Evolutionary conservation across 2,113 vertebrate genomes (phyloP), one percentile per base, ranked within the genome.

Genomic region (Cricetomys ansorgei): DNA sequence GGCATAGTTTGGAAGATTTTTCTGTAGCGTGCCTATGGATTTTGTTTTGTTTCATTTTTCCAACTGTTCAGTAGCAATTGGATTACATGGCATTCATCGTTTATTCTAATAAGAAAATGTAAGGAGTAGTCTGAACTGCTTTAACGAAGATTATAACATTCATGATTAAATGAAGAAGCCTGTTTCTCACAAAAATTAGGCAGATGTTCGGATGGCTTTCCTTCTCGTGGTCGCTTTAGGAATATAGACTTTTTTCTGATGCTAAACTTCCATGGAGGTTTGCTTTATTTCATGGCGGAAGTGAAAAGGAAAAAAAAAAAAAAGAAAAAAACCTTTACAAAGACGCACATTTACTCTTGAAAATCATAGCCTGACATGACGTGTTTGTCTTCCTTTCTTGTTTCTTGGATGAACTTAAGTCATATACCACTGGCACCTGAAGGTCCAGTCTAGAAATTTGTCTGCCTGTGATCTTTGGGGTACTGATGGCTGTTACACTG

Each of bases 111-210:
- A 81, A 92, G 31, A 62, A 95, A 80, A 53, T 93, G 0, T 43
- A n/a, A 75, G 75, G 87, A 89, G 76, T 79, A 75, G 23, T 2
- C 57, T 67, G 45, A 89, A 25, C 31, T 84, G 34, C 67, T 48
- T 92, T 85, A 92, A 95, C 16, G 85, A 43, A 92, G 37, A 75
- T 50, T 43, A 50, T 29, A 70, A 83, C 73, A 45, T 17, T 21
- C 89, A 11, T 17, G 17, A 21, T 77, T 29, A 62, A 55, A 15
- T 55, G 53, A 31, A 59, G 57, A 90, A 77, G 23, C 15, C 62
- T 92, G 25, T 45, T 97, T 65, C 34, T 88, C 25, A 76, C 48
- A 92, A 15, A 75, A 85, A 70, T 85, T 34, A 25, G 87, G 53
- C 94, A n/a, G 34, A 5, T 83, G 1, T 92, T 55, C 45, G 70